Conservation (phyloP, 2,113 vertebrate genomes). For the Uria lomvia region DNA sequence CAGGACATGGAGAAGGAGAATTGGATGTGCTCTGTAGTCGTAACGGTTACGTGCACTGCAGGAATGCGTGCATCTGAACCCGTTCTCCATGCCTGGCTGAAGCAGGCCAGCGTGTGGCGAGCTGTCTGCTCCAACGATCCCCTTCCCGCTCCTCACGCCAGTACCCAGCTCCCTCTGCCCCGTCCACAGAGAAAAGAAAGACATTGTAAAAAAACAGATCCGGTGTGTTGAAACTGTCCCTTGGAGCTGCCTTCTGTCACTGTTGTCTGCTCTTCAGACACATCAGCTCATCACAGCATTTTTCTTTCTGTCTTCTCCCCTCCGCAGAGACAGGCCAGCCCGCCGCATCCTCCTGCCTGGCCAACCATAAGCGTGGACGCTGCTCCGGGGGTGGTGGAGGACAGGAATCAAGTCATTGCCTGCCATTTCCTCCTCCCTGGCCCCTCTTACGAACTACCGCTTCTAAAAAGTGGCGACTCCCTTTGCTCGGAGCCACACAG, state of each 20-base stretch:
- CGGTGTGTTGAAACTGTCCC: accelerated
- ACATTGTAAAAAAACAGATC: neutral
- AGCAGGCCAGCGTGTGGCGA: neutral
- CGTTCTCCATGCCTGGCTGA: neutral
- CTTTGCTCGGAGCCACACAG: neutral
- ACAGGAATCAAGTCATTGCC: accelerated
- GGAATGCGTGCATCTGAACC: neutral
- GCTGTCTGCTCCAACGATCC: neutral
- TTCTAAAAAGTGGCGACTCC: neutral
- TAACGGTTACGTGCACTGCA: neutral
- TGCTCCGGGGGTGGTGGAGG: neutral
- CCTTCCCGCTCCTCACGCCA: neutral
- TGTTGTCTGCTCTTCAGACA: neutral
- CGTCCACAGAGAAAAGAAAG: neutral
- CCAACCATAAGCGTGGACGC: neutral
- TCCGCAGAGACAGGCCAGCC: neutral
- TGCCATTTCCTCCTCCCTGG: neutral
- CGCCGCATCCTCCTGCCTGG: neutral
- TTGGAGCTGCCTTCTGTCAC: neutral
- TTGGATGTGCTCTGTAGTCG: neutral
- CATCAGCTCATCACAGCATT: neutral
- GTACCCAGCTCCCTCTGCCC: neutral
- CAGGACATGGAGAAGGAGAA: neutral
- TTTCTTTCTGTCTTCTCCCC: neutral
- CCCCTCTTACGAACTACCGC: neutral